phyloP scores from a whole-genome alignment of 2,113 vertebrate species.

The Dipodomys merriami region DNA sequence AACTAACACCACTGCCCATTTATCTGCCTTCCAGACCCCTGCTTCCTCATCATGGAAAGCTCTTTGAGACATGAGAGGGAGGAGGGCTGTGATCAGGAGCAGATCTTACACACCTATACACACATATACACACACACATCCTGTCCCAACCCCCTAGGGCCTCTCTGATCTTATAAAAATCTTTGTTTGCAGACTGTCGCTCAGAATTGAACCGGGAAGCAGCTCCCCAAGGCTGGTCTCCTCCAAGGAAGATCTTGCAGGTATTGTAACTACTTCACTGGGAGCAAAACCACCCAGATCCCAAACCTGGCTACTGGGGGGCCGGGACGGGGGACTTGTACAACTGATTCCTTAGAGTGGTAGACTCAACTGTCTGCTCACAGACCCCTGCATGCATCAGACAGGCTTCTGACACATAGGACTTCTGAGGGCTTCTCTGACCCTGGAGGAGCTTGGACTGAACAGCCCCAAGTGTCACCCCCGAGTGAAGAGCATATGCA shows the following conservation, averaged over 20 bases:
- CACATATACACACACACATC: no score
- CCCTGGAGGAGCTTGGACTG: not conserved
- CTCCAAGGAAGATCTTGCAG: conserved; percentile 96
- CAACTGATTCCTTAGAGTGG: not conserved
- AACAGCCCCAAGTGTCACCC: not conserved
- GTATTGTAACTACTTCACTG: conserved; percentile 79
- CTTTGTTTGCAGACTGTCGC: conserved; percentile 90
- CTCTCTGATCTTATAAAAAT: conserved; percentile 76
- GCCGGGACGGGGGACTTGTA: no score
- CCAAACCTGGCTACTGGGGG: not conserved
- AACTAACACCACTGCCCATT: no score
- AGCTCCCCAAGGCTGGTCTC: conserved; percentile 94
- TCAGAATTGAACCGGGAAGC: conserved; percentile 95
- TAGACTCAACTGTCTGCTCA: not conserved
- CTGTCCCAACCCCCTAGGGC: not conserved
- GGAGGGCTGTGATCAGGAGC: not conserved
- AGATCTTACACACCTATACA: not conserved
- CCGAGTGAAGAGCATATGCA: not conserved
- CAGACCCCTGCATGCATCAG: not conserved
- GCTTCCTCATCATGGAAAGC: not conserved
- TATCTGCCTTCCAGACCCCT: not conserved
- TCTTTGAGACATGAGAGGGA: not conserved
- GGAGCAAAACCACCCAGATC: not conserved
- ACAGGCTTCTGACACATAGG: not conserved
- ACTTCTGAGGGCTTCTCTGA: not conserved